phyloP scores from a whole-genome alignment of 2,113 vertebrate genomes.

The Elephantulus edwardii region DNA sequence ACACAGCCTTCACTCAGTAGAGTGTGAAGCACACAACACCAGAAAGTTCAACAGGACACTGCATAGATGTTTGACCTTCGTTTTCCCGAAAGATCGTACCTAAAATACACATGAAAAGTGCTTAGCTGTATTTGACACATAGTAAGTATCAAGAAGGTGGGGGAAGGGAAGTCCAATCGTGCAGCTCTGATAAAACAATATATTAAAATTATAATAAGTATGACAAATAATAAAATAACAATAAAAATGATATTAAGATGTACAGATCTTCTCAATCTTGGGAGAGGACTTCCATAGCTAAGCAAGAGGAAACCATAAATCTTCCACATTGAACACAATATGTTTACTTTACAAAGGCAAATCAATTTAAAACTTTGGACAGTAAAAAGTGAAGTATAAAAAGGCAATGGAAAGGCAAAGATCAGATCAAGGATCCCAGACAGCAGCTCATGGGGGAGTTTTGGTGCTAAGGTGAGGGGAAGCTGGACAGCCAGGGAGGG shows the following conservation, averaged over 20 bases:
- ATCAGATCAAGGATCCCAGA: not conserved
- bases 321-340: not conserved
- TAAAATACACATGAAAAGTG: not conserved
- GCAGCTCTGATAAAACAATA: not conserved
- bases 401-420: not conserved
- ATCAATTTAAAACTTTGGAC: conserved; percentile 44
- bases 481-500: conserved; percentile 41
- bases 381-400: not conserved
- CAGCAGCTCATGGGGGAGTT: fast-evolving
- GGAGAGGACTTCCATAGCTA: not conserved
- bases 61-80: not conserved
- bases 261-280: conserved; percentile 6
- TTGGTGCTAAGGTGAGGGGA: not conserved
- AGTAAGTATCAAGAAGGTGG: not conserved
- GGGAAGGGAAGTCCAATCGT: not conserved
- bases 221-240: not conserved
- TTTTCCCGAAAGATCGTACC: not conserved
- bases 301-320: conserved; percentile 34
- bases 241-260: not conserved
- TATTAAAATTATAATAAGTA: not conserved
- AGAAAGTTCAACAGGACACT: not conserved
- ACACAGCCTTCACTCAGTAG: not conserved
- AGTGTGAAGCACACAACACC: not conserved
- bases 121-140: no score
- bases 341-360: conserved; percentile 33